Evolutionary conservation across 1,140 invertebrate genomes (phyloP), one percentile per base, ranked within the genome.

Genomic region (Pemphigus obesinymphae): DNA sequence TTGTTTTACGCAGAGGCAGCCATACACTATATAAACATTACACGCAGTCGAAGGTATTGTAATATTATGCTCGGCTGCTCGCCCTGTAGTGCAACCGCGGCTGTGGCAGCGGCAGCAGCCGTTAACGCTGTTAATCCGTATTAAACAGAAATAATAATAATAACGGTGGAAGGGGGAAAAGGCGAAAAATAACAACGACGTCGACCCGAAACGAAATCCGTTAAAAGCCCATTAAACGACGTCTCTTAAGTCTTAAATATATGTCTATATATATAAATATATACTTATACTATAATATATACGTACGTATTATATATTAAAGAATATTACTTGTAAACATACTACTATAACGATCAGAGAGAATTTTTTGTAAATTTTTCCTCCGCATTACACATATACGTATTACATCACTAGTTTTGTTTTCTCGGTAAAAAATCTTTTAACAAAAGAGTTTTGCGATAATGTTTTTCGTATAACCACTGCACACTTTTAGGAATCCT

Each of bases 201-300:
- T 73, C 70, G 70, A 73, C 45, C 26, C 70, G 45, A 73, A 73
- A 73, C 15, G 8, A 73, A 73, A 73, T 73, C 70, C 70, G 70
- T 73, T 73, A 78, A 55, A 78, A 78, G 73, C 73, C 48, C 50
- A 78, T 78, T 78, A 78, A 78, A 78, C 50, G 73, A 58, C 73
- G 73, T 78, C 73, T 50, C 73, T 78, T 58, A 58, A 31, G 10
- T 45, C 43, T 45, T 45, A 45, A 11, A 45, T 37, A 66, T 61
- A 55, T 58, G n/a, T 70, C 7, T 48, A 29, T 73, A 45, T 26
- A 53, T 13, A 6, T 53, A 29, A 29, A 29, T 45, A 31, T 73
- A 10, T 72, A 68, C n/a, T 0, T 70, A 70, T 70, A 68, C 1
- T 10, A 17, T 11, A 5, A 8, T 70, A 70, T 45, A 70, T 13